Evolutionary conservation across 1,140 invertebrate species (phyloP).

Genomic region (Heterodera carotae): DNA sequence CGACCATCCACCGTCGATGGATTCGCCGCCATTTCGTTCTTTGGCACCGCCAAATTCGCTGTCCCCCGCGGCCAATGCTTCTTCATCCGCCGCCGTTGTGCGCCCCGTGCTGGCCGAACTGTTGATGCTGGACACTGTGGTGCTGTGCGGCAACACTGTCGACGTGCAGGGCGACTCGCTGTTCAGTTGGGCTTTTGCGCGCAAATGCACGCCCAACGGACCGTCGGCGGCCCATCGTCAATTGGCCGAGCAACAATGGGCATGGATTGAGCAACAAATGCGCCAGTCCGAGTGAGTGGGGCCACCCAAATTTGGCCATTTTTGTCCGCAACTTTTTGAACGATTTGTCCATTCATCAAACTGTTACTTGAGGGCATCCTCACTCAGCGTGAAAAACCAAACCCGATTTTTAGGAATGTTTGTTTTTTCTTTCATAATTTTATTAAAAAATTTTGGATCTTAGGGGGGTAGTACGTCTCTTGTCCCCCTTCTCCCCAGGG

Average conservation of each 20-base stretch:
- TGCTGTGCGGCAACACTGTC: constrained; percentile 55
- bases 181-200: constrained; percentile 46
- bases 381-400: too few relatives aligned
- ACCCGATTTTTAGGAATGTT: too few relatives aligned
- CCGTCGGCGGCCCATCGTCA: constrained; percentile 38
- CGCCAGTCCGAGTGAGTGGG: constrained; percentile 53
- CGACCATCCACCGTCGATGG: constrained; percentile 24
- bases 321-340: not conserved
- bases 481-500: too few relatives aligned
- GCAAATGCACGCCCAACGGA: constrained; percentile 42
- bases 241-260: constrained; percentile 66
- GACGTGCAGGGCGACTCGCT: constrained; percentile 48
- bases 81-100: too few relatives aligned
- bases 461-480: too few relatives aligned
- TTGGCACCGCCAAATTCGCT: too few relatives aligned
- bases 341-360: too few relatives aligned
- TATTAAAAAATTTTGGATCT: too few relatives aligned
- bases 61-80: too few relatives aligned
- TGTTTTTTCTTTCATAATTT: too few relatives aligned
- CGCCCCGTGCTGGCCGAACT: constrained; percentile 44
- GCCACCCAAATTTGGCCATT: too few relatives aligned
- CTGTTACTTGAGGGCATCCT: too few relatives aligned
- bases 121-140: constrained; percentile 52
- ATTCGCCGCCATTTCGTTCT: constrained; percentile 9
- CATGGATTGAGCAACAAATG: constrained; percentile 67